Evolutionary conservation across 1,140 invertebrate species (phyloP), one percentile per base, ranked within the genome.

Genomic region (Trichogramma pretiosum): DNA sequence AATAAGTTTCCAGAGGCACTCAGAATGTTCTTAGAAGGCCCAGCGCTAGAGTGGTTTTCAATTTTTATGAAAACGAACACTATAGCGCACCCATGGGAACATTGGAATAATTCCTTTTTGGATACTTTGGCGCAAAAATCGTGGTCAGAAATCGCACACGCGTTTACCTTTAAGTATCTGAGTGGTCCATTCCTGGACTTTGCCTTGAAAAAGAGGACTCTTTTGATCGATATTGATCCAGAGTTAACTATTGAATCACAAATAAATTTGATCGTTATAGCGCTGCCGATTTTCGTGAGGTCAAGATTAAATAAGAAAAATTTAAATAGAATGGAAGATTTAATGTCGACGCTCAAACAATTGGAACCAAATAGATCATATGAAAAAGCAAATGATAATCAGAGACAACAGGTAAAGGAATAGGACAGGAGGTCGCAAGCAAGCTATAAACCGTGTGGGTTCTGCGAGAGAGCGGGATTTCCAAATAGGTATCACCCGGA

Each of bases 21-120:
- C 19, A 48, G 41, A 40, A 44, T 53, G 23, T 53, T 53, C 26
- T 24, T 53, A 28, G 51, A 53, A 19, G 41, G 38, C 26, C n/a
- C 44, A 0, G 50, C 39, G 13, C 21, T 52, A 35, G 38, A 47
- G 16, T 52, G 50, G 46, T 49, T 39, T 39, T 34, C 26, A 22
- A 24, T 38, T 32, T 33, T 45, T 40, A 44, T 53, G 13, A 48
- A 35, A n/a, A 26, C 28, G 38, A 43, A 53, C 32, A 36, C 22
- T 3, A 33, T 53, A n/a, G 1, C 46, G 10, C 13, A 41, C 13
- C 21, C 46, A 26, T 53, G 51, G 51, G 26, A 28, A 13, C 13
- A 8, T 28, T 28, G 26, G 26, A 8, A 28, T 13, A 28, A 28
- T 28, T 28, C 26, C 13, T 28, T 28, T 13, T 8, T 13, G 7